phyloP scores from a whole-genome alignment of 1,140 invertebrate species.

The Drosophila trapezifrons region DNA sequence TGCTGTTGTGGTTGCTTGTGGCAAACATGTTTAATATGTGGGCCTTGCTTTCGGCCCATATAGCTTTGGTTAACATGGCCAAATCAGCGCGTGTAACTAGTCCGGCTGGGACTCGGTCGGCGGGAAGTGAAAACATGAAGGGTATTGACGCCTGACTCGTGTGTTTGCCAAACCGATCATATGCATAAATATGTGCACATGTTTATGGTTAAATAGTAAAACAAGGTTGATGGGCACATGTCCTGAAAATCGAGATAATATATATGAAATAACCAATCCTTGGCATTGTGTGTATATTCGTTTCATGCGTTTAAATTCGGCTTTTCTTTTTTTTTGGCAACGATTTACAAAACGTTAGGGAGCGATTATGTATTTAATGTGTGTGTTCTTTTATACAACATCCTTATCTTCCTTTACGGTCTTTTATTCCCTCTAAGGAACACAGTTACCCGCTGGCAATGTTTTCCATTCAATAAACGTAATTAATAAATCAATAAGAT shows the following conservation, averaged over 20 bases:
- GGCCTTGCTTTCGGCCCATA: conserved; percentile 7
- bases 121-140: neutral
- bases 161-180: conserved; percentile 28
- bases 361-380: neutral
- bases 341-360: neutral
- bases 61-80: conserved; percentile 4
- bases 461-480: neutral
- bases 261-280: too few relatives aligned
- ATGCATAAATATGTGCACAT: conserved; percentile 26
- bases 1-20: conserved; percentile 30
- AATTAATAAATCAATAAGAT: conserved; percentile 7
- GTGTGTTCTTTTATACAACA: neutral
- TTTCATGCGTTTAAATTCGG: too few relatives aligned
- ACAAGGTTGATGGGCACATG: neutral
- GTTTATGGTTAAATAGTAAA: conserved; percentile 30
- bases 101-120: conserved; percentile 1
- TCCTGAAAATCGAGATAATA: neutral
- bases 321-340: too few relatives aligned
- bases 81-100: conserved; percentile 26
- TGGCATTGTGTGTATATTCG: too few relatives aligned
- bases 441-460: neutral
- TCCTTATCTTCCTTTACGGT: neutral
- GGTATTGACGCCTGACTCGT: neutral
- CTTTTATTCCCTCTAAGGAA: neutral
- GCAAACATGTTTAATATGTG: conserved; percentile 44